A percentile compares a stretch with the other conserved stretches of the same genome.
phyloP scores from a whole-genome alignment of 92 coral and sea anemone genomes.

The Chrysogorgia sp. region DNA sequence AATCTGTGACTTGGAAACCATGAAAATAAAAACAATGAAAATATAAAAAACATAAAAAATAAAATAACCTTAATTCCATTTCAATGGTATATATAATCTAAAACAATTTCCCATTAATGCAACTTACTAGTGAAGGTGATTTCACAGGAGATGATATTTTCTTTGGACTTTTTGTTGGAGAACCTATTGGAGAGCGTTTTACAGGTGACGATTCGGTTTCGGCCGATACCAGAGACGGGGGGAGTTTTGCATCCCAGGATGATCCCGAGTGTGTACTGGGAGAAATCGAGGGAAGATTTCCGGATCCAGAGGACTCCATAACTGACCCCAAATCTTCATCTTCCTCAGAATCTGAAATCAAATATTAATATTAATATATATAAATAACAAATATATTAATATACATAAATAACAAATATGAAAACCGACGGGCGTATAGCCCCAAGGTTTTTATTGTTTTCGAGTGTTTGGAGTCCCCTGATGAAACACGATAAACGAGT shows the following conservation, averaged over 20 bases:
- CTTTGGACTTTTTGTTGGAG: slow-evolving; percentile 31
- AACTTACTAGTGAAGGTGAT: slow-evolving; percentile 81
- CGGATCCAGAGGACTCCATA: slow-evolving; percentile 44
- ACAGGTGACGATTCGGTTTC: slow-evolving; percentile 66
- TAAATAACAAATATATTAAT: not conserved
- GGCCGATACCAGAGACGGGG: slow-evolving; percentile 72
- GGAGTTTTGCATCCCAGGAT: slow-evolving; percentile 71
- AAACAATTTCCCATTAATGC: not conserved
- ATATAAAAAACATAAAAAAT: too few relatives aligned
- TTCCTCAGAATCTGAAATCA: slow-evolving; percentile 27
- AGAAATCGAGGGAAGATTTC: slow-evolving; percentile 4
- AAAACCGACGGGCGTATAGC: not conserved
- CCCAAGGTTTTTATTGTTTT: too few relatives aligned
- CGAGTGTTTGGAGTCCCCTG: too few relatives aligned
- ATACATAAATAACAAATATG: slow-evolving; percentile 9
- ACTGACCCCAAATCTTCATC: slow-evolving; percentile 44
- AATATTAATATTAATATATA: not conserved
- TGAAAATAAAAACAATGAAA: too few relatives aligned
- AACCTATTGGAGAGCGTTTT: slow-evolving; percentile 62
- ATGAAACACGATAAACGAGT: too few relatives aligned
- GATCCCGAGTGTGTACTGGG: slow-evolving; percentile 57
- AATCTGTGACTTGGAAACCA: not conserved
- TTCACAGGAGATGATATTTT: slow-evolving; percentile 53
- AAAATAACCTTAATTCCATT: too few relatives aligned
- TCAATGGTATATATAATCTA: not conserved